Percentiles rank a stretch among this genome's conserved stretches.
Evolutionary conservation across 2,113 vertebrate genomes (phyloP).

Genomic region (Paralichthys olivaceus): DNA sequence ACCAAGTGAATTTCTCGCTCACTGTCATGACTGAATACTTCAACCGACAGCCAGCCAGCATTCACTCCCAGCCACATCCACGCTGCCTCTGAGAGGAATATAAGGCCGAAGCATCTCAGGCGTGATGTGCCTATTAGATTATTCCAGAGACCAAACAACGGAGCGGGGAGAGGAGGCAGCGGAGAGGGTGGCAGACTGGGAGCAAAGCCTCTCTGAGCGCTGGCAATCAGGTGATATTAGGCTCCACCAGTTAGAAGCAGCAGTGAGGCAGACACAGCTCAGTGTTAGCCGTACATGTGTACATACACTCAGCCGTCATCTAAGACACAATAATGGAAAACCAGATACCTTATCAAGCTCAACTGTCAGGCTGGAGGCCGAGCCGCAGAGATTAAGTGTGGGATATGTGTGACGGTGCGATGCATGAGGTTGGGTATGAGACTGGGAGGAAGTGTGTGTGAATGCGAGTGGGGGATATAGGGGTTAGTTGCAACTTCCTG

Average conservation of each 20-base stretch:
- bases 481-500: conserved; percentile 44
- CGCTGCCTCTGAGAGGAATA: conserved; percentile 55
- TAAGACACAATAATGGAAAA: conserved; percentile 78
- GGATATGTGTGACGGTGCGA: conserved; percentile 64
- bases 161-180: conserved; percentile 31
- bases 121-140: conserved; percentile 75
- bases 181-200: conserved; percentile 61
- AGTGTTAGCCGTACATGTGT: conserved; percentile 72
- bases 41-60: conserved; percentile 11
- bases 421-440: conserved; percentile 56
- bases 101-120: conserved; percentile 65
- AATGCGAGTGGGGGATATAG: conserved; percentile 7
- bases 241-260: conserved; percentile 58
- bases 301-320: conserved; percentile 71
- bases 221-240: conserved; percentile 76
- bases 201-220: conserved; percentile 65
- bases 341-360: conserved; percentile 76
- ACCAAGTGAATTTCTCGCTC: neutral
- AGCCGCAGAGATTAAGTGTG: conserved; percentile 62
- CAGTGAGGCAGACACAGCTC: conserved; percentile 60
- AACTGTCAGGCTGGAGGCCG: conserved; percentile 72
- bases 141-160: conserved; percentile 72
- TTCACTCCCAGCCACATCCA: conserved; percentile 33
- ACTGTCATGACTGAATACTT: conserved; percentile 20
- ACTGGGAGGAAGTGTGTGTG: conserved; percentile 30